Conservation (phyloP, 2,888 invertebrate species). For the Trissolcus japonicus region DNA sequence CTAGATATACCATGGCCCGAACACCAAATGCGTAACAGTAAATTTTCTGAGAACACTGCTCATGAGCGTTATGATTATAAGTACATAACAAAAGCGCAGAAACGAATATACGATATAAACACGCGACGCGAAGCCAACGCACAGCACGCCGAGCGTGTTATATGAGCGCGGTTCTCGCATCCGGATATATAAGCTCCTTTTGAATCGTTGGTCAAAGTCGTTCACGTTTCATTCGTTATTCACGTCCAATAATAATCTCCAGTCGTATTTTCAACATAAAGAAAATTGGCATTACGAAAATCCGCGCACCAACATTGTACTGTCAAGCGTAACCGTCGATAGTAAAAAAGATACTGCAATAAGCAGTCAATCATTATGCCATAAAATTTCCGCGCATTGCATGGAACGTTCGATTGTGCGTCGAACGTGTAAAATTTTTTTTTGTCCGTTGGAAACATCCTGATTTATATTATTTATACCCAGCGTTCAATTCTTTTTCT, state of each 20-base stretch:
- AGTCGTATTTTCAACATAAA: slow-evolving; percentile 24
- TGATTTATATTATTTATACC: no score
- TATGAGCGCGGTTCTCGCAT: slow-evolving; percentile 12
- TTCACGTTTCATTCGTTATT: slow-evolving; percentile 30
- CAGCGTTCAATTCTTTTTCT: no score
- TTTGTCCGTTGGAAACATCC: no score
- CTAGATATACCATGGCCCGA: slow-evolving; percentile 17
- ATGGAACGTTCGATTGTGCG: neutral
- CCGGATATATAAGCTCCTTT: slow-evolving; percentile 19
- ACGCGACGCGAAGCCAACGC: slow-evolving; percentile 5
- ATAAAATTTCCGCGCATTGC: slow-evolving; percentile 3
- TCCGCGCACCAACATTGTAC: slow-evolving; percentile 6
- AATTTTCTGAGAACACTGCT: neutral
- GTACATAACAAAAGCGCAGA: neutral
- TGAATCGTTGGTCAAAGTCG: slow-evolving; percentile 38
- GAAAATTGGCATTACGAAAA: slow-evolving; percentile 16
- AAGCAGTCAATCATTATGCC: slow-evolving; percentile 12
- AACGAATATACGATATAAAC: slow-evolving; percentile 12
- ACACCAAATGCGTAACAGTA: slow-evolving; percentile 32
- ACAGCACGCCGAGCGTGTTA: slow-evolving; percentile 1
- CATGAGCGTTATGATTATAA: neutral
- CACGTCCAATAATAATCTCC: slow-evolving; percentile 32
- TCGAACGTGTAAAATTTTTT: neutral
- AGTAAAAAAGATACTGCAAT: slow-evolving; percentile 5
- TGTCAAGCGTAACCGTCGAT: neutral